phyloP scores from a whole-genome alignment of 2,888 invertebrate species.

The Acanthosepion lycidas region DNA sequence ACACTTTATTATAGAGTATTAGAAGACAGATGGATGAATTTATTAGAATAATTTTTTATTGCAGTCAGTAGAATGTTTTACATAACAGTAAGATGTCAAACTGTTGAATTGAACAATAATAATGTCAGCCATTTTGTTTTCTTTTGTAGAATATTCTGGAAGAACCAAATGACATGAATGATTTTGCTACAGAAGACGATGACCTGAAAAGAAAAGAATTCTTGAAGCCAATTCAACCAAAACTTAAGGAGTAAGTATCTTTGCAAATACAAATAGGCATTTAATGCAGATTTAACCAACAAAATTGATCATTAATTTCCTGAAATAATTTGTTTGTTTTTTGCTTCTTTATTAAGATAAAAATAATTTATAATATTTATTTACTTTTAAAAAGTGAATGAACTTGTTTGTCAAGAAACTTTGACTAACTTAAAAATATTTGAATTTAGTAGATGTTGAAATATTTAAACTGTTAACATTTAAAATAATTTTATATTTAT shows the following conservation, averaged over 20 bases:
- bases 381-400: too few relatives aligned
- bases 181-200: constrained; percentile 68
- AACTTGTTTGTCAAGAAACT: too few relatives aligned
- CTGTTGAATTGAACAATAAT: not conserved
- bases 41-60: not conserved
- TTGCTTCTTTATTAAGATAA: too few relatives aligned
- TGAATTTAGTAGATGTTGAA: too few relatives aligned
- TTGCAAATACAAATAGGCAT: too few relatives aligned
- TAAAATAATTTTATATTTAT: not conserved
- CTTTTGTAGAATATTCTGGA: constrained; percentile 60
- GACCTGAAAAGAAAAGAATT: constrained; percentile 58
- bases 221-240: constrained; percentile 63
- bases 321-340: too few relatives aligned
- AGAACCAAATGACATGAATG: constrained; percentile 61
- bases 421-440: too few relatives aligned
- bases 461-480: too few relatives aligned
- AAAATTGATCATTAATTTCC: too few relatives aligned
- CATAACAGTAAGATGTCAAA: not conserved
- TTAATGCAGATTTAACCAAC: too few relatives aligned
- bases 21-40: not conserved
- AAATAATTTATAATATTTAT: too few relatives aligned
- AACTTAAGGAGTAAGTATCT: constrained; percentile 63
- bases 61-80: not conserved
- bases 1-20: too few relatives aligned
- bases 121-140: not conserved